Evolutionary conservation across 1,140 invertebrate genomes (phyloP).

Genomic region (Zophobas atratus): DNA sequence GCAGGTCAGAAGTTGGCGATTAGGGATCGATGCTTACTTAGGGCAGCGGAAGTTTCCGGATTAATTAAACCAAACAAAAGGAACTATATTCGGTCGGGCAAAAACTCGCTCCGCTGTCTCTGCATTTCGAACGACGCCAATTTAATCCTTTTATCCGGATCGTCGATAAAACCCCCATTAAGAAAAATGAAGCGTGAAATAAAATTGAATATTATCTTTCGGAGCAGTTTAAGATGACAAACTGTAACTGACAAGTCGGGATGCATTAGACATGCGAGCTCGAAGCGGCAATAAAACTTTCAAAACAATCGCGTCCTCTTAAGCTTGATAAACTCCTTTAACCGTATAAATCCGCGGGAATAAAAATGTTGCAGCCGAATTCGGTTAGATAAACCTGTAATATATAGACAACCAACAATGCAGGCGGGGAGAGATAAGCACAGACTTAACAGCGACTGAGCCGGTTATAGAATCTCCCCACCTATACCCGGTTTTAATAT

Average conservation of each 20-base stretch:
- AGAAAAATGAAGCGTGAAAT: constrained; percentile 28
- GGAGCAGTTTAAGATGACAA: constrained; percentile 8
- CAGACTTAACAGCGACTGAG: neutral
- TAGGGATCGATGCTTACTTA: too few species aligned
- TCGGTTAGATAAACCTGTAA: constrained; percentile 13
- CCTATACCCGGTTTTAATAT: constrained; percentile 11
- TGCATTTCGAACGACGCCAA: neutral
- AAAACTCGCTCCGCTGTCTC: too few species aligned
- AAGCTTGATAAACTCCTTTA: constrained; percentile 35
- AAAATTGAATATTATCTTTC: constrained; percentile 18
- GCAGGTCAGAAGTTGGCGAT: too few species aligned
- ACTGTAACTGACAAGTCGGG: constrained; percentile 19
- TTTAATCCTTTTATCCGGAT: neutral
- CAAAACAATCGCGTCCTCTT: constrained; percentile 27
- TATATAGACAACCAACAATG: constrained; percentile 27
- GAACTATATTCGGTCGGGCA: too few species aligned
- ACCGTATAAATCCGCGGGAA: constrained; percentile 8
- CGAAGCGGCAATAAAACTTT: constrained; percentile 26
- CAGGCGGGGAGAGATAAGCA: constrained; percentile 1
- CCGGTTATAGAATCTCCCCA: neutral
- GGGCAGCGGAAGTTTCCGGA: too few species aligned
- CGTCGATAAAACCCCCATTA: constrained; percentile 4
- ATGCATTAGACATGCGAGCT: constrained; percentile 14
- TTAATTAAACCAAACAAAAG: too few species aligned
- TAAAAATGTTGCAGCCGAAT: constrained; percentile 30